A percentile compares a stretch with the other conserved stretches of the same genome.
These are phyloP conservation scores for Brachyopa scutellaris DNA, from an alignment of 2,888 invertebrate species.

Conservation along the genomic window DNA sequence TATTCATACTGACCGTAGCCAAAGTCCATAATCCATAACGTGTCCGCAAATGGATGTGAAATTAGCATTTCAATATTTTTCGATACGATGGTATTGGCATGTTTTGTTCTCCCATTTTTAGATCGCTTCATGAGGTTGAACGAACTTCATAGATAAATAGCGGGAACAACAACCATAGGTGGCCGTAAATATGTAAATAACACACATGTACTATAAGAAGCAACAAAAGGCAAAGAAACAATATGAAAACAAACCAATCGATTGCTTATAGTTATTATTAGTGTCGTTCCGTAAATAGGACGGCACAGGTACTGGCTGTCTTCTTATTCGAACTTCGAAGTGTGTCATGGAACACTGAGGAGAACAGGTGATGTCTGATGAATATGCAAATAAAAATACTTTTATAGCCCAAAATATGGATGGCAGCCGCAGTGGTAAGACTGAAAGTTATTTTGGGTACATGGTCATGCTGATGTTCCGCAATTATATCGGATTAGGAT, in stretches of 20 bases:
- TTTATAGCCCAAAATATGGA: too few species aligned
- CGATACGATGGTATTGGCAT: conserved; percentile 37
- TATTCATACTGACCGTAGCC: too few species aligned
- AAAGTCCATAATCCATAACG: too few species aligned
- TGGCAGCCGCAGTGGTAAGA: too few species aligned
- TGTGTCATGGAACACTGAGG: conserved; percentile 4
- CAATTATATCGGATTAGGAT: too few species aligned
- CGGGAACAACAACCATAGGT: conserved; percentile 1
- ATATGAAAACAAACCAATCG: conserved; percentile 7
- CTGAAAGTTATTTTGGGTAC: too few species aligned
- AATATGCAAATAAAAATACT: conserved; percentile 24
- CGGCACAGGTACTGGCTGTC: neutral
- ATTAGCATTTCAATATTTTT: conserved; percentile 40
- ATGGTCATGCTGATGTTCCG: too few species aligned
- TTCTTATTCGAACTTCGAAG: neutral
- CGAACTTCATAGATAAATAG: conserved; percentile 39
- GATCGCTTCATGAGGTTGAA: conserved; percentile 30
- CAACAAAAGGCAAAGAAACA: neutral
- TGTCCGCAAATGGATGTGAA: conserved; percentile 20
- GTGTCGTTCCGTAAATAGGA: conserved; percentile 18
- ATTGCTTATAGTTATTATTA: conserved; percentile 30
- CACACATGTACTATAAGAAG: too few species aligned
- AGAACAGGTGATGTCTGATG: conserved; percentile 13
- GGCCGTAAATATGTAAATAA: neutral
- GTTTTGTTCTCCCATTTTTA: conserved; percentile 13